A percentile compares a stretch with the other conserved stretches of the same genome.
These are phyloP conservation scores for Meriones psammophilus DNA, from an alignment of 2,797 vertebrate genomes.

Conservation along the genomic window DNA sequence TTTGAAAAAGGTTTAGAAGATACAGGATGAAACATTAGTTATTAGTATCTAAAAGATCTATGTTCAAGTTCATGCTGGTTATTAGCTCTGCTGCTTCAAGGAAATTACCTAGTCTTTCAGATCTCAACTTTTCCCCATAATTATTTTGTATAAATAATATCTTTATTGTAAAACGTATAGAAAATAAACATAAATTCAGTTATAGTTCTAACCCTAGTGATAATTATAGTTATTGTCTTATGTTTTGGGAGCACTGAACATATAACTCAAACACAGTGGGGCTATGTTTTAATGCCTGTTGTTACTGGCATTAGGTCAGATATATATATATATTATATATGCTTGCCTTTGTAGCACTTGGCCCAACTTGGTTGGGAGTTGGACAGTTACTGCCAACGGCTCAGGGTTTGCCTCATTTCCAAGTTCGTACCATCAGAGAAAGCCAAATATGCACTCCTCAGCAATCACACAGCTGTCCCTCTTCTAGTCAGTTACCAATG, in stretches of 20 bases:
- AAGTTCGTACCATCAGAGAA: background rate
- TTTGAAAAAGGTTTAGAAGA: background rate
- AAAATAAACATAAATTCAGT: constrained; percentile 12
- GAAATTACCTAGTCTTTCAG: background rate
- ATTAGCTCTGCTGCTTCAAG: background rate
- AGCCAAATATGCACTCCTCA: background rate
- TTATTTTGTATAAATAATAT: background rate
- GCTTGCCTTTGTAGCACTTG: background rate
- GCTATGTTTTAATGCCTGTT: too few species aligned
- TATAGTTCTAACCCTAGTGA: background rate
- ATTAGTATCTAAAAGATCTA: background rate
- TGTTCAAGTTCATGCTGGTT: background rate
- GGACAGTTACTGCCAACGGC: background rate
- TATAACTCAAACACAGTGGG: too few species aligned
- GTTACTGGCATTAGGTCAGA: too few species aligned
- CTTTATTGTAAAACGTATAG: constrained; percentile 3
- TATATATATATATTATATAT: background rate
- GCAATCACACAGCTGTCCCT: background rate
- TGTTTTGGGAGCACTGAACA: background rate
- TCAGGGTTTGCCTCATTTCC: background rate
- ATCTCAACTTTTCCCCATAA: background rate
- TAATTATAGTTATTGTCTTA: background rate
- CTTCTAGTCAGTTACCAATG: background rate
- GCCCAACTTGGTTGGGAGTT: background rate
- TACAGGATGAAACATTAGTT: background rate